phyloP scores from a whole-genome alignment of 1,140 invertebrate species.

The Drosophila ironensis region DNA sequence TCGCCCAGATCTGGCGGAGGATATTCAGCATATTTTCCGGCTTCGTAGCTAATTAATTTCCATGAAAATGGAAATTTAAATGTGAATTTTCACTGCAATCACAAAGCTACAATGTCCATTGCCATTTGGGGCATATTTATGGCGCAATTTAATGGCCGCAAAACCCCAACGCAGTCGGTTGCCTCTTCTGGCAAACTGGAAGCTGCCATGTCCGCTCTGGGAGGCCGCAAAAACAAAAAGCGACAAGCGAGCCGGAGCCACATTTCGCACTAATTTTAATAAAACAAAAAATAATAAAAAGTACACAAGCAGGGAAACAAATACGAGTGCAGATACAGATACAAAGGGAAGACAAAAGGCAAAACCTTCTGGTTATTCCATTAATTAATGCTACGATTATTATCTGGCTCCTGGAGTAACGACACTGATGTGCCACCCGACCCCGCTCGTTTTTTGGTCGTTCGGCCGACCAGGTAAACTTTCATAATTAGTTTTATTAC shows the following conservation, averaged over 20 bases:
- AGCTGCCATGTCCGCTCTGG: slow-evolving; percentile 3
- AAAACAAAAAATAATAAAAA: slow-evolving; percentile 42
- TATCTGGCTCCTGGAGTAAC: slow-evolving; percentile 47
- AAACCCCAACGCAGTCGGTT: slow-evolving; percentile 29
- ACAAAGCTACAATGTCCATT: slow-evolving; percentile 38
- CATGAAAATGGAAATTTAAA: slow-evolving; percentile 40
- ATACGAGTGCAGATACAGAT: no score
- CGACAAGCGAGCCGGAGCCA: not conserved
- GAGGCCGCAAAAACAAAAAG: slow-evolving; percentile 2
- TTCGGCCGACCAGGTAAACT: slow-evolving; percentile 49
- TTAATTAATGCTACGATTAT: slow-evolving; percentile 71
- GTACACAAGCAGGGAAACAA: no score
- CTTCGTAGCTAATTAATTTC: slow-evolving; percentile 37
- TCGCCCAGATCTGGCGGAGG: slow-evolving; percentile 20
- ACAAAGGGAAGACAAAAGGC: slow-evolving; percentile 20
- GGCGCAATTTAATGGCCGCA: slow-evolving; percentile 34
- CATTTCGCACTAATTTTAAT: slow-evolving; percentile 45
- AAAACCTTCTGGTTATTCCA: slow-evolving; percentile 52
- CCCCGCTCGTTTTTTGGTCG: slow-evolving; percentile 37
- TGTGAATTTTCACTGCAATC: slow-evolving; percentile 42
- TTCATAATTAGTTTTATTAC: slow-evolving; percentile 65
- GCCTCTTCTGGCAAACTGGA: not conserved
- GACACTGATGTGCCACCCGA: slow-evolving; percentile 14
- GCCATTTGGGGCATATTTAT: slow-evolving; percentile 44
- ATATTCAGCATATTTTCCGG: slow-evolving; percentile 38